Conservation (phyloP, 2,113 vertebrate species). For the Pelecanoides urinatrix region DNA sequence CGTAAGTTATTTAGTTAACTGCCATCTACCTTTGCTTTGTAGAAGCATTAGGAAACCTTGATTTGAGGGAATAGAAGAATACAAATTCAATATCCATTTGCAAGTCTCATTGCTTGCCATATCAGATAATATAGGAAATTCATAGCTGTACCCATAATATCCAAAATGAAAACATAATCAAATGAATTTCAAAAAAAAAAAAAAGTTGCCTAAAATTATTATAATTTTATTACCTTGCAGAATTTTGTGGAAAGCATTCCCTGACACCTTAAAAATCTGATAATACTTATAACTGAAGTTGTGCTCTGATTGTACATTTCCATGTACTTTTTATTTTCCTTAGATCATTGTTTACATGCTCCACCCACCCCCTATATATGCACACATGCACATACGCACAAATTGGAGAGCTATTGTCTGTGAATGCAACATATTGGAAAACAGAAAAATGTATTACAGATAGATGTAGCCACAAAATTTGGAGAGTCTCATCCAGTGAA, state of each 20-base stretch:
- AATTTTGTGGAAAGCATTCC: neutral
- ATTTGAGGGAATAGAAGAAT: neutral
- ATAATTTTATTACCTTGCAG: neutral
- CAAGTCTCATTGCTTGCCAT: neutral
- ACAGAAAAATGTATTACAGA: neutral
- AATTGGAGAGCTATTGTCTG: neutral
- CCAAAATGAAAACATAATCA: neutral
- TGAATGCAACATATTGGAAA: neutral
- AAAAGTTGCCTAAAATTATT: neutral
- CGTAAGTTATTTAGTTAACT: neutral
- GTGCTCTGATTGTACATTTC: neutral
- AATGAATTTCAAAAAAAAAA: neutral
- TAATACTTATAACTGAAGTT: neutral
- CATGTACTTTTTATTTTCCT: neutral
- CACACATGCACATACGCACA: neutral
- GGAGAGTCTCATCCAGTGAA: neutral
- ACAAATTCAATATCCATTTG: neutral
- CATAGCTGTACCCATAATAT: neutral
- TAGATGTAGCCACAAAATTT: neutral
- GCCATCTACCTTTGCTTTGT: neutral
- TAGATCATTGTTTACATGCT: neutral
- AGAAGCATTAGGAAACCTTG: neutral
- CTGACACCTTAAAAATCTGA: neutral
- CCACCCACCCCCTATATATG: accelerated
- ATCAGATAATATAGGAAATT: neutral